phyloP scores from a whole-genome alignment of 1,140 invertebrate species.

The Drosophila setifemur region DNA sequence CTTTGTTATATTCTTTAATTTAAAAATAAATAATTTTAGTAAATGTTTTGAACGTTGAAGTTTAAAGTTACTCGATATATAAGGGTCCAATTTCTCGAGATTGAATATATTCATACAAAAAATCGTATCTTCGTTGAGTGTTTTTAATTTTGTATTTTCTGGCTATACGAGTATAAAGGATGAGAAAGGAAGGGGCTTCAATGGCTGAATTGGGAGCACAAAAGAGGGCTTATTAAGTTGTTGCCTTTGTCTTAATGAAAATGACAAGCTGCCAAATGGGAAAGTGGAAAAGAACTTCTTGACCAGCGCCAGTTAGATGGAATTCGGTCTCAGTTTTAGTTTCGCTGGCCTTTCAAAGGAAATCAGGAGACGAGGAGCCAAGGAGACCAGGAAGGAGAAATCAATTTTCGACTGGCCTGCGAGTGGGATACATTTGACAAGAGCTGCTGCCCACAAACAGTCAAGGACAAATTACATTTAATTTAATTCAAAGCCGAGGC shows the following conservation, averaged over 20 bases:
- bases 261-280: conserved; percentile 44
- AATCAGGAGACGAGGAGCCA: background rate
- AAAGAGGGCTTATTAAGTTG: conserved; percentile 38
- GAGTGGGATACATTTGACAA: conserved; percentile 47
- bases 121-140: too few species aligned
- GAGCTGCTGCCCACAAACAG: conserved; percentile 49
- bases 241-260: conserved; percentile 33
- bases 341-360: conserved; percentile 7
- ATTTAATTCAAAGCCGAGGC: conserved; percentile 62
- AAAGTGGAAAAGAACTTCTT: background rate
- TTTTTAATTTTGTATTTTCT: too few species aligned
- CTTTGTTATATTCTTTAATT: too few species aligned
- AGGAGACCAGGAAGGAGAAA: background rate
- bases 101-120: too few species aligned
- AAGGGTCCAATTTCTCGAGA: too few species aligned
- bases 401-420: conserved; percentile 20
- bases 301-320: background rate
- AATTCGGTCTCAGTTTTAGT: conserved; percentile 10
- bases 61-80: too few species aligned
- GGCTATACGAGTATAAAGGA: background rate
- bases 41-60: too few species aligned
- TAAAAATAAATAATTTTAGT: too few species aligned
- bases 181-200: background rate
- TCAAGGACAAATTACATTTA: conserved; percentile 75
- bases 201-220: background rate